Conservation (phyloP, 2,797 vertebrate species). For the Fratercula arctica region DNA sequence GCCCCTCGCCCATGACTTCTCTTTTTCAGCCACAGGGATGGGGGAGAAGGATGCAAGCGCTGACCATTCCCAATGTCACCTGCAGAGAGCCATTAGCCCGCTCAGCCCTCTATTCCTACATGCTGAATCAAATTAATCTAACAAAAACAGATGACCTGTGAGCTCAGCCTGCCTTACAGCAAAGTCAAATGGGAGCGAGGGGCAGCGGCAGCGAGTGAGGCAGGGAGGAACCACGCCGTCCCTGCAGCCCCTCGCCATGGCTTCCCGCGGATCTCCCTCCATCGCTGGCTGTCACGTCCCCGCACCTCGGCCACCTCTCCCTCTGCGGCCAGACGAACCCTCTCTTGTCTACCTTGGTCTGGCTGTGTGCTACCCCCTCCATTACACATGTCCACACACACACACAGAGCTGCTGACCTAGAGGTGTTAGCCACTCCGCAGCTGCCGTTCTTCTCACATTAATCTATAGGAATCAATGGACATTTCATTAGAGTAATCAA, state of each 20-base stretch:
- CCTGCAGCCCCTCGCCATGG: slow-evolving; percentile 57
- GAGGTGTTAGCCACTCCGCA: slow-evolving; percentile 79
- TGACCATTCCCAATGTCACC: slow-evolving; percentile 70
- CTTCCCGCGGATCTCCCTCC: slow-evolving; percentile 67
- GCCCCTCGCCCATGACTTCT: background rate
- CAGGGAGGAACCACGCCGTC: background rate
- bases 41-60: background rate
- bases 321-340: background rate
- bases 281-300: background rate
- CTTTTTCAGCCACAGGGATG: background rate
- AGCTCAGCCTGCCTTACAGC: slow-evolving; percentile 74
- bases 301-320: background rate
- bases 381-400: background rate
- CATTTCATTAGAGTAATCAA: slow-evolving; percentile 89
- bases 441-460: slow-evolving; percentile 84
- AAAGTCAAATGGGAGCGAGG: slow-evolving; percentile 73
- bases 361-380: background rate
- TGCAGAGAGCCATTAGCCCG: slow-evolving; percentile 73
- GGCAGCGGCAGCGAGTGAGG: background rate
- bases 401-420: slow-evolving; percentile 71
- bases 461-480: slow-evolving; percentile 86
- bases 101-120: slow-evolving; percentile 72
- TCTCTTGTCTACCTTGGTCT: background rate
- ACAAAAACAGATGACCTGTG: slow-evolving; percentile 77
- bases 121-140: slow-evolving; percentile 78